Conservation (phyloP, 2,888 invertebrate species). For the Agonopterix subpropinquella region DNA sequence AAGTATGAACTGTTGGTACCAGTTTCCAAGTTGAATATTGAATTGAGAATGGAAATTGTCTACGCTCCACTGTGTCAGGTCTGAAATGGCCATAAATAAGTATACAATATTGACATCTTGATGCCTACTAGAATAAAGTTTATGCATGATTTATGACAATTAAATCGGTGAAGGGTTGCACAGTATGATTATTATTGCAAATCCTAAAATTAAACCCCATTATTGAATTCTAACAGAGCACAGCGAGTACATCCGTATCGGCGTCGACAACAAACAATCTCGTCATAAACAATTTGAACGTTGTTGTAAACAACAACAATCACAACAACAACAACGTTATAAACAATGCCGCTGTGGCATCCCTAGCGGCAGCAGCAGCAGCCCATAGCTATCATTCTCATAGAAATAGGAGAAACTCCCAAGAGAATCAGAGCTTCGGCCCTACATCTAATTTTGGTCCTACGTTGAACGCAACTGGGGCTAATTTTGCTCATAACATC, state of each 20-base stretch:
- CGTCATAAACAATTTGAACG: constrained; percentile 69
- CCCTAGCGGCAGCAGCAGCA: constrained; percentile 67
- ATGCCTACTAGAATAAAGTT: background rate
- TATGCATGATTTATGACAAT: constrained; percentile 2
- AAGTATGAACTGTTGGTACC: too few species aligned
- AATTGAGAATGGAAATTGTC: too few species aligned
- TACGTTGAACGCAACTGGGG: constrained; percentile 59
- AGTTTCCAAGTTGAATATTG: too few species aligned
- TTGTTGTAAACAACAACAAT: constrained; percentile 72
- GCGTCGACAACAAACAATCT: constrained; percentile 72
- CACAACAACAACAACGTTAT: constrained; percentile 72
- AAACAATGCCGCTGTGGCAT: constrained; percentile 70
- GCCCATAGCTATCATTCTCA: constrained; percentile 68
- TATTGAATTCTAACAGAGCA: constrained; percentile 43
- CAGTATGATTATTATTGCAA: constrained; percentile 3
- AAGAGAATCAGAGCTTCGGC: constrained; percentile 60
- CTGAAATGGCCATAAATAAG: too few species aligned
- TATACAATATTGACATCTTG: too few species aligned
- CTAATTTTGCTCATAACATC: constrained; percentile 56
- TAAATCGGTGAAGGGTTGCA: constrained; percentile 6
- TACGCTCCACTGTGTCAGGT: too few species aligned
- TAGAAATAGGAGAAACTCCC: constrained; percentile 64
- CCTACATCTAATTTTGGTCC: constrained; percentile 60
- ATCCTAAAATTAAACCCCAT: constrained; percentile 1
- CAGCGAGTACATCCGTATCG: constrained; percentile 63